phyloP scores from a whole-genome alignment of 2,113 vertebrate species.

The Phoenicopterus ruber region DNA sequence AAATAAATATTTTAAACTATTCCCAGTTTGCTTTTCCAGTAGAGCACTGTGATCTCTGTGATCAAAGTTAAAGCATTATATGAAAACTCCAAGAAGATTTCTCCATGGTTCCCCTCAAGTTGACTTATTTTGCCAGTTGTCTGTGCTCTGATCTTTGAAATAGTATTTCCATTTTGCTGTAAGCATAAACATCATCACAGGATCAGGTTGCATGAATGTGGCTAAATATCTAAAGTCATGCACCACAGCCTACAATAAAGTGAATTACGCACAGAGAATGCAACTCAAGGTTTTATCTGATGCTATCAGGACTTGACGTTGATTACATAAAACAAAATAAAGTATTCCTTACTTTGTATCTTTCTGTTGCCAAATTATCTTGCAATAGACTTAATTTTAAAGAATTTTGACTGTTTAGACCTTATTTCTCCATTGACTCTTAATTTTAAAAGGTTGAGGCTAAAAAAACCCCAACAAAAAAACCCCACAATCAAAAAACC shows the following conservation, averaged over 20 bases:
- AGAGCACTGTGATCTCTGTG: slow-evolving; percentile 46
- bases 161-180: background rate
- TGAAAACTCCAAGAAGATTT: background rate
- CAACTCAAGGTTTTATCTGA: background rate
- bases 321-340: background rate
- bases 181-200: background rate
- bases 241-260: background rate
- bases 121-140: background rate
- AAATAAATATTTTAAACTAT: slow-evolving; percentile 51
- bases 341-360: background rate
- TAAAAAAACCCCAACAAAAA: background rate
- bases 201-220: background rate
- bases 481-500: background rate
- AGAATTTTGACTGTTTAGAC: background rate
- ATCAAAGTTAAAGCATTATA: slow-evolving; percentile 45
- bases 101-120: background rate
- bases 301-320: background rate
- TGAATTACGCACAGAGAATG: background rate
- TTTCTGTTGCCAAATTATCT: background rate
- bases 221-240: background rate
- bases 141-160: slow-evolving; percentile 29
- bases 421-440: background rate
- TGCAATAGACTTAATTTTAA: background rate
- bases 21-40: slow-evolving; percentile 3
- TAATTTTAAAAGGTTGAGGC: background rate